Evolutionary conservation across 1,140 invertebrate species (phyloP), one percentile per base, ranked within the genome.

Genomic region (Drosophila takahashii): DNA sequence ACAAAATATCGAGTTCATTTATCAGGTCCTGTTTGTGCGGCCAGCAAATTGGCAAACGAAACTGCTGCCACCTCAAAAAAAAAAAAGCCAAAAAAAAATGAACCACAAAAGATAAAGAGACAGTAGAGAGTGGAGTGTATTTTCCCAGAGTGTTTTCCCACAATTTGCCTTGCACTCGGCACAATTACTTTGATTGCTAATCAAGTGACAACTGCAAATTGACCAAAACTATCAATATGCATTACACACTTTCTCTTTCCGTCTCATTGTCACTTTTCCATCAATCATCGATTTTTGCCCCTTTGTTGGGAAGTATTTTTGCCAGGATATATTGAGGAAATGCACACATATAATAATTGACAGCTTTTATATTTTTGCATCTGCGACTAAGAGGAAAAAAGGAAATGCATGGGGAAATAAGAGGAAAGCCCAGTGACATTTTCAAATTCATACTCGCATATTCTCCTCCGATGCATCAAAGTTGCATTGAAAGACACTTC

Each of bases 291-390:
- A 45, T 54, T 53, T 54, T 8, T 9, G 56, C 22, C 36, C 9
- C 32, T 32, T 9, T 32, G 32, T 32, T 6, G 5, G 32, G 5
- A 4, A 8, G 32, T 32, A 9, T 32, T 6, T n/a, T 11, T 15
- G 18, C 3, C 3, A 6, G 26, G 7, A 26, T 42, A 29, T 10
- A 29, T 13, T 16, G 37, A 13, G 13, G 36, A 15, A 56, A 60
- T 53, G 58, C 42, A 34, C 22, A 37, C 54, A 39, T 64, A 50
- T 62, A 77, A 13, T 75, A 86, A 87, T 81, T 86, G 81, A 86
- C 83, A 87, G 81, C 53, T 67, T 75, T 75, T 81, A 75, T 86
- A 78, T 77, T 78, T 76, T 76, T 64, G 57, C 81, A 86, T 72
- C 69, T 86, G 81, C 37, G 57, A 76, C 78, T 65, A 66, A 47